Percentiles rank a stretch among this genome's conserved stretches.
phyloP scores from a whole-genome alignment of 2,113 vertebrate species.

The Proteles cristata region DNA sequence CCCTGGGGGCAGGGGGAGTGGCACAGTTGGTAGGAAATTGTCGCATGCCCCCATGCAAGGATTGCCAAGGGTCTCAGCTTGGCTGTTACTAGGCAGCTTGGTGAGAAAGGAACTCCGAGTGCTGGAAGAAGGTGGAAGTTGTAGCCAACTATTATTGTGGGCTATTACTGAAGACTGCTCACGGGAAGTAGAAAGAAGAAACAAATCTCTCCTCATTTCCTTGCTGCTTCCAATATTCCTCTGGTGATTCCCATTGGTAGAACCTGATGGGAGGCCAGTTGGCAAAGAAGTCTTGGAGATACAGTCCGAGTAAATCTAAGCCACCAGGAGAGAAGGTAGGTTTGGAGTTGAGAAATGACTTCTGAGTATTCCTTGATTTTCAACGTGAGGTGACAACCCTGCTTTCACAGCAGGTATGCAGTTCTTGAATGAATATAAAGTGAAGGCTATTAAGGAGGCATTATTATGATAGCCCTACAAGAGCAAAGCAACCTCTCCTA shows the following conservation, averaged over 20 bases:
- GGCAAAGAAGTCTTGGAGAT: not conserved
- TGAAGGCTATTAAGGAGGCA: not conserved
- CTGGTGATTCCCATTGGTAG: not conserved
- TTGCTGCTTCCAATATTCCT: not conserved
- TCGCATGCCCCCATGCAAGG: not conserved
- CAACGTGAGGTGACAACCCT: not conserved
- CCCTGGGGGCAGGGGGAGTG: too few species aligned
- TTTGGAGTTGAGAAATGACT: not conserved
- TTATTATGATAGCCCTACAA: not conserved
- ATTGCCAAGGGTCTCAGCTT: not conserved
- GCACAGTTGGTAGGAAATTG: not conserved
- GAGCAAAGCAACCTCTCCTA: not conserved
- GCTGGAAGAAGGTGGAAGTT: not conserved
- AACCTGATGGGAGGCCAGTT: not conserved
- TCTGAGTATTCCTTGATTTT: not conserved
- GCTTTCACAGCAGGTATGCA: not conserved
- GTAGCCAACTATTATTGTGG: not conserved
- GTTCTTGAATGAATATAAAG: not conserved
- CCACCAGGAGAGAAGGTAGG: not conserved
- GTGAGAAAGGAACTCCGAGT: not conserved
- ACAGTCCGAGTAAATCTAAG: not conserved
- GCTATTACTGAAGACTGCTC: not conserved
- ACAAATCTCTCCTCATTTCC: not conserved
- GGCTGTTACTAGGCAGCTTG: not conserved
- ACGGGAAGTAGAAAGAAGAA: not conserved